phyloP scores from a whole-genome alignment of 2,797 vertebrate species.

The Sciurus vulgaris region DNA sequence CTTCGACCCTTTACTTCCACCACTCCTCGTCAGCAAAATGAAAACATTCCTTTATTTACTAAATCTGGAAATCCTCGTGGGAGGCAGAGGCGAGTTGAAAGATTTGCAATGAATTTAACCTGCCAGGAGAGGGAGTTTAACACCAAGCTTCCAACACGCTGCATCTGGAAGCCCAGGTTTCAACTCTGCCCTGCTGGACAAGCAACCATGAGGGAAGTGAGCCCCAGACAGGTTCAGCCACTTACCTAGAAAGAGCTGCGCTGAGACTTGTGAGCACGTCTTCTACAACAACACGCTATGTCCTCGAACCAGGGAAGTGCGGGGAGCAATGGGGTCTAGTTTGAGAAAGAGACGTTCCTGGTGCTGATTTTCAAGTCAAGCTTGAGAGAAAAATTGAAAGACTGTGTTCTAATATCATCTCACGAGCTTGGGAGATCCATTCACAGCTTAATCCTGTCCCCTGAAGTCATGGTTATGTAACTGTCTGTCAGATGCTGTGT shows the following conservation, averaged over 20 bases:
- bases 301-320: background rate
- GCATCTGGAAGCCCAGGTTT: background rate
- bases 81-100: background rate
- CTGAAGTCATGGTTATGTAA: slow-evolving; percentile 83
- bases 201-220: background rate
- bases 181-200: background rate
- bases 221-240: too few relatives aligned
- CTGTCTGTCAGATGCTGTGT: slow-evolving; percentile 85
- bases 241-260: slow-evolving; percentile 44
- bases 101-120: background rate
- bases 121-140: slow-evolving; percentile 51
- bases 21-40: background rate
- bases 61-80: background rate
- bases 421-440: slow-evolving; percentile 74
- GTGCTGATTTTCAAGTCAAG: slow-evolving; percentile 63
- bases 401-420: slow-evolving; percentile 62
- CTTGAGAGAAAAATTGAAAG: slow-evolving; percentile 52
- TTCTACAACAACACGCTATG: background rate
- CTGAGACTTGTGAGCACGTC: background rate
- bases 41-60: slow-evolving; percentile 22
- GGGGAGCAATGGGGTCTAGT: background rate
- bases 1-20: background rate
- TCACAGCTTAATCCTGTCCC: slow-evolving; percentile 81
- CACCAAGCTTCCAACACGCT: background rate
- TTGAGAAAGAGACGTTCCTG: background rate